Percentiles rank a stretch among this genome's conserved stretches.
These are phyloP conservation scores for Drosophila santomea DNA, from an alignment of 1,140 invertebrate genomes.

Conservation along the genomic window DNA sequence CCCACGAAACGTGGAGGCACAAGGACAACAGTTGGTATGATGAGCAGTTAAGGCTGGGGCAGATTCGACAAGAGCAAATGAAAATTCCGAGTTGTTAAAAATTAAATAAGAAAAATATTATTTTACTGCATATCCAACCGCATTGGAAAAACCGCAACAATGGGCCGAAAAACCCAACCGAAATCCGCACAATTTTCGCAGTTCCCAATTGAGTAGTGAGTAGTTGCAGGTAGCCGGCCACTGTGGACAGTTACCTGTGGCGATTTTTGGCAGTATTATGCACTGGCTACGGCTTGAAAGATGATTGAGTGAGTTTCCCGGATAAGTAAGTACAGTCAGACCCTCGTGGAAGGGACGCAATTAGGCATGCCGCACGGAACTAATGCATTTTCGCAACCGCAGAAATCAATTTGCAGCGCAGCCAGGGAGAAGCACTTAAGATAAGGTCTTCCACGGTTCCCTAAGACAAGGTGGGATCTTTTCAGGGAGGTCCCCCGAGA, in stretches of 20 bases:
- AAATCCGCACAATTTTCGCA: conserved; percentile 52
- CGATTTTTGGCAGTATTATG: conserved; percentile 52
- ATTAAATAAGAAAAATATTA: conserved; percentile 45
- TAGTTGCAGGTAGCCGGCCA: conserved; percentile 36
- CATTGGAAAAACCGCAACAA: conserved; percentile 37
- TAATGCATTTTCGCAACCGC: conserved; percentile 67
- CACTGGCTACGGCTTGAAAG: conserved; percentile 43
- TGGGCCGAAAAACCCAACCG: conserved; percentile 32
- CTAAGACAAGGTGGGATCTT: conserved; percentile 44
- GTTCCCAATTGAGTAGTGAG: conserved; percentile 65
- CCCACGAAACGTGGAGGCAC: conserved; percentile 1
- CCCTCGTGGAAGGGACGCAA: conserved; percentile 34
- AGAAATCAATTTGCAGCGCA: conserved; percentile 67
- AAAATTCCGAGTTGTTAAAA: conserved; percentile 12
- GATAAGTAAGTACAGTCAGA: conserved; percentile 34
- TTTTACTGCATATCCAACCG: conserved; percentile 24
- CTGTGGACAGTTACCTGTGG: conserved; percentile 47
- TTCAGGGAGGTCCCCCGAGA: conserved; percentile 44
- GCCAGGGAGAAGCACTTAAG: conserved; percentile 55
- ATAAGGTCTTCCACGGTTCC: conserved; percentile 37
- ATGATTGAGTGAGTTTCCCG: conserved; percentile 58
- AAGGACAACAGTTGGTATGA: conserved; percentile 45
- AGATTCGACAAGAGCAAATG: background rate
- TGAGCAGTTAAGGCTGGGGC: background rate
- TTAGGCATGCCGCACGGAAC: conserved; percentile 65